Base-by-base conservation (phyloP, 2,888 invertebrate genomes). In the Clistopyga incitator region DNA sequence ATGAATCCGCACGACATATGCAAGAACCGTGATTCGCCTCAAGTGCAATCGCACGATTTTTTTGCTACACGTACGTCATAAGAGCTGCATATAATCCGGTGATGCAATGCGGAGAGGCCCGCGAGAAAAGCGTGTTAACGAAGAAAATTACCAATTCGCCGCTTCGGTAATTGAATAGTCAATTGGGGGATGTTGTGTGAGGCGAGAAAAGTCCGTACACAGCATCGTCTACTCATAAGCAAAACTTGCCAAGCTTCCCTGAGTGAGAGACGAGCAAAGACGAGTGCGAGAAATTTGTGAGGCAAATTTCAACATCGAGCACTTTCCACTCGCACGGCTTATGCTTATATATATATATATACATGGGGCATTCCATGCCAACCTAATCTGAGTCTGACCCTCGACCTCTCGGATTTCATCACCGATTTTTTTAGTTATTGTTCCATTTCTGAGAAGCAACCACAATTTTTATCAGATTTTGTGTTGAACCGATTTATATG, bases 71-170 rank as follows among this genome's bases (percentile, higher is more conserved):
- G 42, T 50, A 38, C 42, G 47, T 45, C 25, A n/a, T 47, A 68
- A 54, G 42, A 65, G 65, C 47, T 76, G 45, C 67, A 47, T 59
- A 64, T 6, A 13, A 64, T 18, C 18, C 15, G 18, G 13, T 34
- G 74, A 68, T 70, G 81, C 78, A 70, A 70, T 64, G 54, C 70
- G 34, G 38, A 3, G 18, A 67, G 29, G 15, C 29, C 25, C 29
- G 59, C 29, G 47, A 65, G 78, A 68, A 65, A 72, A 76, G 78
- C 65, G 81, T 71, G 84, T 81, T 76, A 84, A 84, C 75, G 84
- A 84, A 65, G 81, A 78, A 84, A 84, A 84, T 84, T 84, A 84
- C 84, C 84, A 84, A 84, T 84, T 84, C 84, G 81, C 75, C 65
- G 78, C 72, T 80, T 47, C 52, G 70, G 64, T 84, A 84, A 84